phyloP scores from a whole-genome alignment of 2,888 invertebrate species.

The Ichneumoninae sp. region DNA sequence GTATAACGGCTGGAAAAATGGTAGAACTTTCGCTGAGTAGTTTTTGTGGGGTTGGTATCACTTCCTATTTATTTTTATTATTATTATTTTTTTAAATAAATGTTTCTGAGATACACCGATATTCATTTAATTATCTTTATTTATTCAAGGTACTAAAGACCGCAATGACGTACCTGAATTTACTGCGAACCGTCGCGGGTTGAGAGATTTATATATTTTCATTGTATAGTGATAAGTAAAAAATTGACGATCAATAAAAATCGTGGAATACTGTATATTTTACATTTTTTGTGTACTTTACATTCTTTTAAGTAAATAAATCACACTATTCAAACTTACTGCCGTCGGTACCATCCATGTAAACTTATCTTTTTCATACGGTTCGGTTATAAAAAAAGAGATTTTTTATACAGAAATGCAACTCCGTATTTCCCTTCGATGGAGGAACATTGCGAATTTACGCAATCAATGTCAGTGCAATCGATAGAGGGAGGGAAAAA shows the following conservation, averaged over 20 bases:
- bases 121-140: not conserved
- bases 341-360: too few species aligned
- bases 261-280: not conserved
- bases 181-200: constrained; percentile 69
- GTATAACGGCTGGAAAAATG: constrained; percentile 79
- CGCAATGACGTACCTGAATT: constrained; percentile 73
- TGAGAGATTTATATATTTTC: constrained; percentile 5
- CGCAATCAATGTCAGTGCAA: too few species aligned
- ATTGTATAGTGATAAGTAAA: too few species aligned
- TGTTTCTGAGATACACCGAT: too few species aligned
- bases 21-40: constrained; percentile 73
- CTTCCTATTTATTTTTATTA: not conserved
- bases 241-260: not conserved
- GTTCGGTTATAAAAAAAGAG: too few species aligned
- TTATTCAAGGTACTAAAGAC: constrained; percentile 73
- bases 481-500: too few species aligned
- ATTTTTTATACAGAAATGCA: too few species aligned
- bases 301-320: not conserved
- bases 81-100: not conserved
- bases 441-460: not conserved
- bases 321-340: not conserved
- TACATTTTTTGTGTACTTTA: not conserved
- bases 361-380: not conserved
- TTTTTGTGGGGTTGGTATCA: constrained; percentile 75
- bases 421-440: not conserved